A percentile compares a stretch with the other conserved stretches of the same genome.
Conservation (phyloP, 2,888 invertebrate genomes). For the Melolontha melolontha region DNA sequence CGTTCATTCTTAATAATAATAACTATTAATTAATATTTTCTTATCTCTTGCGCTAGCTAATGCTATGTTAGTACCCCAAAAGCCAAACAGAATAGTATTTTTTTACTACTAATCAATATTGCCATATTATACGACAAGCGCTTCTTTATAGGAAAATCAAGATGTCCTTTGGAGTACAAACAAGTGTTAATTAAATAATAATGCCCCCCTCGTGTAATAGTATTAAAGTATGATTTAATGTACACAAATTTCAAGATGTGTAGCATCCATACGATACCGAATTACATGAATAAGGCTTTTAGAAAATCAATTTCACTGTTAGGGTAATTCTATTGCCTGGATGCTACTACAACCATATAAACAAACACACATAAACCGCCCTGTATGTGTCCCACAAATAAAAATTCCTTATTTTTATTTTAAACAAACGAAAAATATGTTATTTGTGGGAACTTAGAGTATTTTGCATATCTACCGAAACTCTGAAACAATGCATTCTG, state of each 20-base stretch:
- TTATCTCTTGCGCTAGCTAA: constrained; percentile 14
- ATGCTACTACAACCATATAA: no score
- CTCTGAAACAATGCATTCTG: no score
- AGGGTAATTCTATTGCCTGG: no score
- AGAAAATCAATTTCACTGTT: no score
- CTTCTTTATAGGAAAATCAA: constrained; percentile 27
- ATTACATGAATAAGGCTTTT: background rate
- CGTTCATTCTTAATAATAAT: constrained; percentile 13
- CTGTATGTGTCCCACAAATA: no score
- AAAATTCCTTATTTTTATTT: no score
- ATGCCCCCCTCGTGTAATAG: constrained; percentile 9
- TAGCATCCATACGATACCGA: background rate
- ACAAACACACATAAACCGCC: no score
- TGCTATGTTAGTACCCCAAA: constrained; percentile 21
- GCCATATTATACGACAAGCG: constrained; percentile 21
- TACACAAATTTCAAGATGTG: background rate
- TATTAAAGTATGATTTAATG: constrained; percentile 1
- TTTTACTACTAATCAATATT: constrained; percentile 31
- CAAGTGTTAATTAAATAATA: constrained; percentile 7
- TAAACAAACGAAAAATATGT: no score
- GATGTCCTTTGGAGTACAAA: constrained; percentile 27
- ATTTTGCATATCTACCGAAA: no score
- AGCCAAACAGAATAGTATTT: constrained; percentile 31
- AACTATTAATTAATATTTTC: constrained; percentile 7
- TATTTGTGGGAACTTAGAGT: no score